These are phyloP conservation scores for Chinchilla lanigera DNA, from an alignment of 2,113 vertebrate species.

Conservation along the genomic window DNA sequence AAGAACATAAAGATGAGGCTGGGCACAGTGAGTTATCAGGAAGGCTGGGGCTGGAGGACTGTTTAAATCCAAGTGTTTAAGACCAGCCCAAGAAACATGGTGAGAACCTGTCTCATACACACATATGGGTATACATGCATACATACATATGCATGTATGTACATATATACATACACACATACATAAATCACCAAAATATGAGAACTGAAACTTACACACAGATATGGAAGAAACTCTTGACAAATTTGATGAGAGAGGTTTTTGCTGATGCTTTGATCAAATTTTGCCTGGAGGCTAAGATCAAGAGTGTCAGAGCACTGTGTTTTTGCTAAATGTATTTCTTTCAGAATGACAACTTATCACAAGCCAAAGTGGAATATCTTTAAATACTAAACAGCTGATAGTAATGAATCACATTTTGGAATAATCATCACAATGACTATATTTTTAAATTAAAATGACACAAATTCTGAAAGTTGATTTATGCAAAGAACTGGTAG, in stretches of 20 bases:
- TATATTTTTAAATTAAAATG: not conserved
- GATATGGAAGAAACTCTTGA: not conserved
- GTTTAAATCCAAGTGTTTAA: not conserved
- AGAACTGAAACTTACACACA: not conserved
- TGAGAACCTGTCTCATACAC: too few species aligned
- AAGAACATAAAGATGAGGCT: not conserved
- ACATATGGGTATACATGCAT: not conserved
- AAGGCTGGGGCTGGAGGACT: not conserved
- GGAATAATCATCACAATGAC: not conserved
- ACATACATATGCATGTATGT: not conserved
- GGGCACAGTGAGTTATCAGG: too few species aligned
- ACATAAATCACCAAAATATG: not conserved
- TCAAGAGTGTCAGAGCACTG: not conserved
- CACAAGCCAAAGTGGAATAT: not conserved
- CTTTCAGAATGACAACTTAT: not conserved
- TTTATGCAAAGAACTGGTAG: not conserved
- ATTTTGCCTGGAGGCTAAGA: not conserved
- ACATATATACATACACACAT: not conserved
- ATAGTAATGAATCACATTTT: not conserved
- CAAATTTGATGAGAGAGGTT: not conserved
- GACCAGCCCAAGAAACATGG: not conserved
- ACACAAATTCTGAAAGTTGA: not conserved
- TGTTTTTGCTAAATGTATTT: not conserved
- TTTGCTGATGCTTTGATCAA: not conserved
- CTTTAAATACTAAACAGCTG: not conserved